Percentiles rank a stretch among this genome's conserved stretches.
Evolutionary conservation across 1,140 invertebrate species (phyloP).

Genomic region (Heliconius eleuchia): DNA sequence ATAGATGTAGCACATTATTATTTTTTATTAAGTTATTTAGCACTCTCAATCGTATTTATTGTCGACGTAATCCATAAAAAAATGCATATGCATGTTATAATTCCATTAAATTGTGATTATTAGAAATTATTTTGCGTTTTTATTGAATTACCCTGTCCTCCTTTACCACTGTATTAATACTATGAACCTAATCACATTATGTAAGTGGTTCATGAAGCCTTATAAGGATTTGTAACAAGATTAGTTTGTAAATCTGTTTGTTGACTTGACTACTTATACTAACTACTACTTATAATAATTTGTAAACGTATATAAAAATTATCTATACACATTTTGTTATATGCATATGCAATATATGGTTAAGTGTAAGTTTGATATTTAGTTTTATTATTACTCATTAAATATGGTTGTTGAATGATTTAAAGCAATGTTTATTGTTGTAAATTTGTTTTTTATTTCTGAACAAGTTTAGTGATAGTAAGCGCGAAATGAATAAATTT

Average conservation of each 20-base stretch:
- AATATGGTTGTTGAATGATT: too few species aligned
- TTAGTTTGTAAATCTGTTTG: not conserved
- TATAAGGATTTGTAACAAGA: conserved; percentile 23
- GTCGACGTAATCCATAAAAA: conserved; percentile 58
- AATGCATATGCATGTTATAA: conserved; percentile 72
- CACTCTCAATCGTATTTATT: conserved; percentile 76
- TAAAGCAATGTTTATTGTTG: too few species aligned
- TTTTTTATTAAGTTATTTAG: conserved; percentile 70
- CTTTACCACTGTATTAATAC: conserved; percentile 5
- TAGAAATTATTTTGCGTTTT: conserved; percentile 49
- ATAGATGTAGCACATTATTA: conserved; percentile 48
- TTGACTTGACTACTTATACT: not conserved
- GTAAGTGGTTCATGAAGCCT: conserved; percentile 20
- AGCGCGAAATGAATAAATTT: not conserved
- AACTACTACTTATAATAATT: not conserved
- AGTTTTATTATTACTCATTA: too few species aligned
- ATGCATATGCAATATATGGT: too few species aligned
- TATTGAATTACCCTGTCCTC: conserved; percentile 27
- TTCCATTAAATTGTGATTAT: conserved; percentile 79
- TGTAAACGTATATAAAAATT: not conserved
- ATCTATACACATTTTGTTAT: not conserved
- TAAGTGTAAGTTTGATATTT: too few species aligned
- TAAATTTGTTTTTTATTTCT: too few species aligned
- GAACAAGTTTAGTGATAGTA: not conserved
- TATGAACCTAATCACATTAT: conserved; percentile 26